Evolutionary conservation across 1,140 invertebrate species (phyloP).

Genomic region (Drosophila virilis): DNA sequence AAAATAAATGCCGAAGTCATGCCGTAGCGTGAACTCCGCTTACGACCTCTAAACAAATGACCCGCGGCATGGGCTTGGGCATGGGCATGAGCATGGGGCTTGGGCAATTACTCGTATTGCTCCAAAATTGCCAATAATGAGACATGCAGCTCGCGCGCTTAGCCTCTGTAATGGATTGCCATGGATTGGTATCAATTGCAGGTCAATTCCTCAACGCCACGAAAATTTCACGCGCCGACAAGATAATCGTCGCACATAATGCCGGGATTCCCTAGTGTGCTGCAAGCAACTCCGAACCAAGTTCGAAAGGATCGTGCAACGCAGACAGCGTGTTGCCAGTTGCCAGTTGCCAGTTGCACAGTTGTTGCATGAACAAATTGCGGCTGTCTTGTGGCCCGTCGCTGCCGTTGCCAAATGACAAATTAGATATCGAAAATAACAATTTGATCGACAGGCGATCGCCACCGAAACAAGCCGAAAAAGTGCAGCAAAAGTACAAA

Average conservation of each 20-base stretch:
- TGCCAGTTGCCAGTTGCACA: conserved; percentile 43
- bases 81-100: conserved; percentile 12
- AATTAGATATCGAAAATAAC: conserved; percentile 82
- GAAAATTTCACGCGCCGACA: conserved; percentile 79
- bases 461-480: conserved; percentile 58
- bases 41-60: conserved; percentile 40
- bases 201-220: conserved; percentile 74
- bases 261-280: conserved; percentile 82
- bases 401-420: conserved; percentile 72
- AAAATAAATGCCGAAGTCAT: conserved; percentile 64
- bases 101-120: conserved; percentile 69
- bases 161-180: conserved; percentile 83
- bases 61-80: conserved; percentile 38
- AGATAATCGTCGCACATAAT: conserved; percentile 74
- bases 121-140: conserved; percentile 83
- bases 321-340: conserved; percentile 77
- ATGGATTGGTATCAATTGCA: conserved; percentile 83
- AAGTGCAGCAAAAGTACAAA: conserved; percentile 7
- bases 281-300: conserved; percentile 15
- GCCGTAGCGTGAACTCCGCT: conserved; percentile 40
- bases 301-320: conserved; percentile 63
- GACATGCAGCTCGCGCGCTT: conserved; percentile 83
- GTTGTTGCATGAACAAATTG: conserved; percentile 45
- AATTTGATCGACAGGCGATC: conserved; percentile 82
- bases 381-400: conserved; percentile 32